Conservation (phyloP, 2,797 vertebrate species). For the Antennarius maculatus region DNA sequence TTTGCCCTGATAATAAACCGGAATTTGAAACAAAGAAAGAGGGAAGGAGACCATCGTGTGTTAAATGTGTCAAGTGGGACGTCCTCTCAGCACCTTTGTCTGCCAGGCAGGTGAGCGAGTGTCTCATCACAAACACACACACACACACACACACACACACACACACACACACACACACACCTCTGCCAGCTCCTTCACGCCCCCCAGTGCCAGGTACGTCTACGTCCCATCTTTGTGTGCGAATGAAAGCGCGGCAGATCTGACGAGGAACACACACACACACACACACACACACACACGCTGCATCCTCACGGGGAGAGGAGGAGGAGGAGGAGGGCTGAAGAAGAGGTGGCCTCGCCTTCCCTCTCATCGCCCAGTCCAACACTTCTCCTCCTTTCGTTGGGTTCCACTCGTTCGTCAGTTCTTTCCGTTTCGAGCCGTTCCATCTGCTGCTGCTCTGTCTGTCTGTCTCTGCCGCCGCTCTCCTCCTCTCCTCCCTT, state of each 20-base stretch:
- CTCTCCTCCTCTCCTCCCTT: conserved; percentile 66
- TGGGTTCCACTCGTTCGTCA: conserved; percentile 73
- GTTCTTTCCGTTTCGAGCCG: conserved; percentile 73
- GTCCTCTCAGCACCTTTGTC: conserved; percentile 50
- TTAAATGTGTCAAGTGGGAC: conserved; percentile 64
- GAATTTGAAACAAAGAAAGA: conserved; percentile 1
- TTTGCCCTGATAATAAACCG: too few relatives aligned
- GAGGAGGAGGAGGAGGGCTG: conserved; percentile 44
- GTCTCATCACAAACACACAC: conserved; percentile 46
- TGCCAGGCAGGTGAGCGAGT: conserved; percentile 74
- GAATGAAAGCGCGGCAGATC: conserved; percentile 75
- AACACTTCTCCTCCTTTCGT: conserved; percentile 80
- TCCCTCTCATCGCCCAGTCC: conserved; percentile 78
- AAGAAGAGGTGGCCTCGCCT: conserved; percentile 71
- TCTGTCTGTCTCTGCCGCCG: conserved; percentile 43
- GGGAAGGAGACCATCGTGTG: conserved; percentile 12
- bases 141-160: conserved; percentile 41
- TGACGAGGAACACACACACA: conserved; percentile 64
- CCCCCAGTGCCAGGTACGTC: conserved; percentile 75
- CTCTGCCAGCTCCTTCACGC: conserved; percentile 75
- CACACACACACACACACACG: conserved; percentile 22
- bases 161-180: conserved; percentile 46
- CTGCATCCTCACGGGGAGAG: conserved; percentile 60
- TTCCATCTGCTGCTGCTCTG: conserved; percentile 62
- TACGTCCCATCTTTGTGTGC: conserved; percentile 73